Percentiles rank a stretch among this genome's conserved stretches.
These are phyloP conservation scores for Hippocampus comes DNA, from an alignment of 2,113 vertebrate genomes.

Conservation along the genomic window DNA sequence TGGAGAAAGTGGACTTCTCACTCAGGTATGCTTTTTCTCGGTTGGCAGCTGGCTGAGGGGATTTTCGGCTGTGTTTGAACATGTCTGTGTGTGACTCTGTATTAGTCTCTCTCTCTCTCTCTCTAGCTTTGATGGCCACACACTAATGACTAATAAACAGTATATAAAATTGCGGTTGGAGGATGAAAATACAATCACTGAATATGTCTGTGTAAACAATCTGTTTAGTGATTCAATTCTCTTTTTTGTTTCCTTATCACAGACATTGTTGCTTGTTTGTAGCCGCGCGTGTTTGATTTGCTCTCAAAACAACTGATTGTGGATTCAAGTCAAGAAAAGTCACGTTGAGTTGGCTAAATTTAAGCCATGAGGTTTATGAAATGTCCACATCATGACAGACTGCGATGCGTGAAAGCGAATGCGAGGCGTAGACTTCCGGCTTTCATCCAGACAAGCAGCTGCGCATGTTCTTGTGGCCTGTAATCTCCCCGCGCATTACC, in stretches of 20 bases:
- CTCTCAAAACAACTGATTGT: not conserved
- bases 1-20: not conserved
- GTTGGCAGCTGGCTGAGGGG: constrained; percentile 1
- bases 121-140: not conserved
- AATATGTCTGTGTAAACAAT: not conserved
- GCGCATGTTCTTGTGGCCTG: not conserved
- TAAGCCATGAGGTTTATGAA: constrained; percentile 1
- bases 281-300: no score
- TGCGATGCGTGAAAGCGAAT: not conserved
- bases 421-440: not conserved
- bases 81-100: constrained; percentile 26
- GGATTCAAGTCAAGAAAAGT: not conserved
- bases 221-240: not conserved
- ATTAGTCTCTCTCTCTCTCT: not conserved
- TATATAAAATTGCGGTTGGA: not conserved
- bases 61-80: constrained; percentile 46
- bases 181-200: not conserved
- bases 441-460: not conserved
- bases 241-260: not conserved
- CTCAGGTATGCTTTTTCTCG: constrained; percentile 24
- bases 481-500: constrained; percentile 5
- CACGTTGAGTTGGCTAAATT: not conserved
- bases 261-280: not conserved
- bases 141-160: not conserved
- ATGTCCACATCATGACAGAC: not conserved